Percentiles rank a stretch among this genome's conserved stretches.
Evolutionary conservation across 1,140 invertebrate species (phyloP).

Genomic region (Diachasma alloeum): DNA sequence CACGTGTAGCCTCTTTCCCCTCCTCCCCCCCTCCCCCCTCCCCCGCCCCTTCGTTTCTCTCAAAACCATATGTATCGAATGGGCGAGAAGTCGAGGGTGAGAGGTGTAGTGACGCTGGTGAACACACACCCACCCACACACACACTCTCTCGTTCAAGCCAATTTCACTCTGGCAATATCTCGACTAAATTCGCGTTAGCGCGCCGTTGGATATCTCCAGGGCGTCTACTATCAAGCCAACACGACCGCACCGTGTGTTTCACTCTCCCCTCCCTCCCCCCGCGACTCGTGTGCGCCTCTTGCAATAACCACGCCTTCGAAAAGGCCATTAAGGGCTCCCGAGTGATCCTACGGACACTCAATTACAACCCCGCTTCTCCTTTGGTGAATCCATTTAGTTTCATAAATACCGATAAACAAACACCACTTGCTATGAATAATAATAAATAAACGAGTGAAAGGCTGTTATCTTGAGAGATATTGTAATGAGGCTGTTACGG

Average conservation of each 20-base stretch:
- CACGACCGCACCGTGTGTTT: constrained; percentile 14
- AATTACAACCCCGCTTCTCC: constrained; percentile 15
- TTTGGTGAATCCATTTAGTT: constrained; percentile 20
- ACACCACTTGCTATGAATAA: background rate
- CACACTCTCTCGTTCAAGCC: constrained; percentile 19
- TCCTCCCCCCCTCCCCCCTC: background rate
- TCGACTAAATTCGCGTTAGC: constrained; percentile 28
- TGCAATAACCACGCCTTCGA: constrained; percentile 26
- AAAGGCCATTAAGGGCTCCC: constrained; percentile 23
- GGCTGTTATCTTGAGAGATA: too few relatives aligned
- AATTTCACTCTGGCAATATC: constrained; percentile 29
- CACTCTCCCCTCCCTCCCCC: background rate
- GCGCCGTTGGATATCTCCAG: constrained; percentile 24
- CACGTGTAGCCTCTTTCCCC: background rate
- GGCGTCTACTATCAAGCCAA: constrained; percentile 6
- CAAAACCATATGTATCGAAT: constrained; percentile 25
- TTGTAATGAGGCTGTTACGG: too few relatives aligned
- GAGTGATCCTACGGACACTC: constrained; percentile 22
- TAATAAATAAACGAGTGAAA: background rate
- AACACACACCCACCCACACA: background rate
- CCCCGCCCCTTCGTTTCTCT: background rate
- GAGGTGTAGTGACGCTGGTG: background rate
- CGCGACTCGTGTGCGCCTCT: background rate
- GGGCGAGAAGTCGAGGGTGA: constrained; percentile 14
- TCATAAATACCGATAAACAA: constrained; percentile 28